Percentiles rank a stretch among this genome's conserved stretches.
Evolutionary conservation across 2,797 vertebrate species (phyloP).

Genomic region (Cetoscarus ocellatus): DNA sequence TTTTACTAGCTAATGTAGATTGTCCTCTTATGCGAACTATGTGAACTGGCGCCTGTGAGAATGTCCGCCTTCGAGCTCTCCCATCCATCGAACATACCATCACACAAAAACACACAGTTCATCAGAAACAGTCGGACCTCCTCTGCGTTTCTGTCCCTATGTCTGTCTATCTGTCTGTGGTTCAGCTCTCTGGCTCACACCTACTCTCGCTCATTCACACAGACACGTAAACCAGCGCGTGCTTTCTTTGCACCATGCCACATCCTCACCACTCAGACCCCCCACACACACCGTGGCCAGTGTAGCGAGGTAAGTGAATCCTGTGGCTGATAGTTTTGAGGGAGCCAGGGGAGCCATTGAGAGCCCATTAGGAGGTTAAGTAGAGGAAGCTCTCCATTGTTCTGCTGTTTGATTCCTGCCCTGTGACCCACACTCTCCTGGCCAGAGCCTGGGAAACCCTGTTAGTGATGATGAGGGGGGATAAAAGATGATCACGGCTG

Average conservation of each 20-base stretch:
- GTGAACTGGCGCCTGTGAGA: conserved; percentile 45
- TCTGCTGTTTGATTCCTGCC: conserved; percentile 83
- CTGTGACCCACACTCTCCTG: conserved; percentile 78
- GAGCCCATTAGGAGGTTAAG: conserved; percentile 88
- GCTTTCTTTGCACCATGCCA: conserved; percentile 51
- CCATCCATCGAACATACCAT: conserved; percentile 46
- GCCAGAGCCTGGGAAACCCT: conserved; percentile 82
- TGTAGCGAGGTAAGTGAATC: conserved; percentile 81
- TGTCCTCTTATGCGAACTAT: neutral
- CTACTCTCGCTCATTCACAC: conserved; percentile 44
- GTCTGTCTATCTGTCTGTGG: conserved; percentile 38
- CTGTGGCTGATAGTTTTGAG: conserved; percentile 80
- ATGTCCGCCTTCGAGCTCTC: conserved; percentile 43
- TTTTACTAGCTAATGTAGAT: conserved; percentile 3
- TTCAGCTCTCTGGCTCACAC: conserved; percentile 58
- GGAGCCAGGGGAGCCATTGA: conserved; percentile 85
- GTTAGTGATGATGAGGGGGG: conserved; percentile 81
- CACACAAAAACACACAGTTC: conserved; percentile 55
- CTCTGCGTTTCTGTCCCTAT: conserved; percentile 42
- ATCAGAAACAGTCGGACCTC: conserved; percentile 70
- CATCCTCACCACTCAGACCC: conserved; percentile 65
- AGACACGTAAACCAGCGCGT: conserved; percentile 7
- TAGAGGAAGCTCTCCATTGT: conserved; percentile 85
- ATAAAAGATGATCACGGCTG: conserved; percentile 62
- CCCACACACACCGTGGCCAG: conserved; percentile 65